A percentile compares a stretch with the other conserved stretches of the same genome.
These are phyloP conservation scores for Megalops cyprinoides DNA, from an alignment of 2,797 vertebrate genomes.

Conservation along the genomic window DNA sequence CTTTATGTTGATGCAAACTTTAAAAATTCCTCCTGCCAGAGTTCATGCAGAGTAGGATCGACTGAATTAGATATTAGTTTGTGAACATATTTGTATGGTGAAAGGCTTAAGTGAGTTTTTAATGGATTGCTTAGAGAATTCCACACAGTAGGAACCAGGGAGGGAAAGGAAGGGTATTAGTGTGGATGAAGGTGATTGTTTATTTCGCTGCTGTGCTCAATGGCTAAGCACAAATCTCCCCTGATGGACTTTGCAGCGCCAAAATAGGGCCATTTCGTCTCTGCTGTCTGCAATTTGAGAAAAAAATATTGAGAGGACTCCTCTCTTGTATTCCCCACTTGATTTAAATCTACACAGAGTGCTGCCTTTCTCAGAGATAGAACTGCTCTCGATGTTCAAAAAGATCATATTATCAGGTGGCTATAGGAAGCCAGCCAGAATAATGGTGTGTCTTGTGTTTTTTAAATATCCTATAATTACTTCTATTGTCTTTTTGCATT, in stretches of 20 bases:
- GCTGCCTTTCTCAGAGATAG: constrained; percentile 51
- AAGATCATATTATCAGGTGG: constrained; percentile 39
- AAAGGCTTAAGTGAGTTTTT: too few relatives aligned
- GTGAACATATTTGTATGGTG: too few relatives aligned
- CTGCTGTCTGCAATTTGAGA: neutral
- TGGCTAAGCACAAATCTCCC: neutral
- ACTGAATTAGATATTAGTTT: too few relatives aligned
- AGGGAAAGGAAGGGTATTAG: neutral
- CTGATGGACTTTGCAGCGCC: neutral
- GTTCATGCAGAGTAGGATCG: too few relatives aligned
- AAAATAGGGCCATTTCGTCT: neutral
- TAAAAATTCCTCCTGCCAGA: neutral
- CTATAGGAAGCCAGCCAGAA: constrained; percentile 6
- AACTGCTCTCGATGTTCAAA: constrained; percentile 11
- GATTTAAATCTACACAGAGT: too few relatives aligned
- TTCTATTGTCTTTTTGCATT: neutral
- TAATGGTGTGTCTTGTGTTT: constrained; percentile 7
- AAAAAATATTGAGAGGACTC: constrained; percentile 38
- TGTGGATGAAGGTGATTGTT: neutral
- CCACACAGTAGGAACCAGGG: neutral
- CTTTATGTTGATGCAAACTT: neutral
- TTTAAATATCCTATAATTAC: constrained; percentile 49
- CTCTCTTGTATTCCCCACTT: too few relatives aligned
- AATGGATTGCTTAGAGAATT: too few relatives aligned
- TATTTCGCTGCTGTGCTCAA: neutral